Conservation (phyloP, 2,797 vertebrate genomes). For the Gastrophryne carolinensis region DNA sequence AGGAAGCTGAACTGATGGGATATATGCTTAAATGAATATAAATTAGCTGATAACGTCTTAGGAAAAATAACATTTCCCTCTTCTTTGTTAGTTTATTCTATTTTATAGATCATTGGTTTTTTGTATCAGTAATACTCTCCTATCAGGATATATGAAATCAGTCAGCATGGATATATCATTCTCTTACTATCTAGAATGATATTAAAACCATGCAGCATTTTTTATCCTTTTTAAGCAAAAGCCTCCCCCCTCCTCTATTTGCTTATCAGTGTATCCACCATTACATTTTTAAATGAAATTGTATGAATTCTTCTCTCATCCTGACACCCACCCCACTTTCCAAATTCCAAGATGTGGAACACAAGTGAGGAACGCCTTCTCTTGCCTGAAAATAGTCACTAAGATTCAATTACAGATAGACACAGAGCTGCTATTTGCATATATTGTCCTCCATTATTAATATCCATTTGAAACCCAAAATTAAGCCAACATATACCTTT, state of each 20-base stretch:
- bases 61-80: conserved; percentile 74
- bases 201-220: conserved; percentile 87
- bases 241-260: conserved; percentile 75
- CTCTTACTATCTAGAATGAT: conserved; percentile 83
- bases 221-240: conserved; percentile 79
- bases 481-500: conserved; percentile 13
- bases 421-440: conserved; percentile 58
- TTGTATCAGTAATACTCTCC: conserved; percentile 81
- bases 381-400: conserved; percentile 91
- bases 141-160: conserved; percentile 86
- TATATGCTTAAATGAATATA: conserved; percentile 86
- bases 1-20: conserved; percentile 77
- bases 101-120: conserved; percentile 80
- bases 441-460: conserved; percentile 49
- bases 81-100: conserved; percentile 78
- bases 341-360: conserved; percentile 88
- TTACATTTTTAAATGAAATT: conserved; percentile 97
- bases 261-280: conserved; percentile 95
- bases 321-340: conserved; percentile 63
- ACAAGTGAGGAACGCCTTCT: conserved; percentile 86
- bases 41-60: conserved; percentile 82
- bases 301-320: conserved; percentile 70
- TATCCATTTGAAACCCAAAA: conserved; percentile 58
- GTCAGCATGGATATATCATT: conserved; percentile 91
- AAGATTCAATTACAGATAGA: conserved; percentile 99